Evolutionary conservation across 2,113 vertebrate genomes (phyloP).

Genomic region (Tachysurus vachellii): DNA sequence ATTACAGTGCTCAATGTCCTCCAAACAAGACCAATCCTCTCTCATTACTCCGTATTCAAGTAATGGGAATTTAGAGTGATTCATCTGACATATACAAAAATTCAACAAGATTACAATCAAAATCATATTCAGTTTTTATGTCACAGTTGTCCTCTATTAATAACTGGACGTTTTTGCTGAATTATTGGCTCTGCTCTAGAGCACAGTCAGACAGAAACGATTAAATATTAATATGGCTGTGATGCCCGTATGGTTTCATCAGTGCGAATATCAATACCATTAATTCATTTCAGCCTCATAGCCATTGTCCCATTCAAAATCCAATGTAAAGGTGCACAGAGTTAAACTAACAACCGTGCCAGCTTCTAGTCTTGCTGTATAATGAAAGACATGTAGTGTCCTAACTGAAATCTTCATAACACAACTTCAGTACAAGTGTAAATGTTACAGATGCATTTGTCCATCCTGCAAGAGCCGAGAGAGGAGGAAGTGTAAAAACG

Average conservation of each 20-base stretch:
- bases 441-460: not conserved
- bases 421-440: not conserved
- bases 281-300: not conserved
- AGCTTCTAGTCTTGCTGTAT: not conserved
- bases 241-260: not conserved
- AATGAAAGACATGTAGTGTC: not conserved
- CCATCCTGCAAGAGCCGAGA: not conserved
- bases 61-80: constrained; percentile 19
- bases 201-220: not conserved
- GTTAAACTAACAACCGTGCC: not conserved
- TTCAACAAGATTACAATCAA: not conserved
- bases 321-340: not conserved
- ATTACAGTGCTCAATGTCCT: constrained; percentile 53
- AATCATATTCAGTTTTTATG: not conserved
- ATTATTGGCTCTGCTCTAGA: not conserved
- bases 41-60: constrained; percentile 11
- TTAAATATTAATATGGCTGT: not conserved
- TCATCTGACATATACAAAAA: constrained; percentile 5
- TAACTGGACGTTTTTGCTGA: not conserved
- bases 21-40: constrained; percentile 19
- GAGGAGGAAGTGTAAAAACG: not conserved
- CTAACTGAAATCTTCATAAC: constrained; percentile 10
- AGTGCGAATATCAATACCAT: not conserved
- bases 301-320: not conserved
- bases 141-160: not conserved